phyloP scores from a whole-genome alignment of 1,140 invertebrate species.

The Caenorhabditis tropicalis region DNA sequence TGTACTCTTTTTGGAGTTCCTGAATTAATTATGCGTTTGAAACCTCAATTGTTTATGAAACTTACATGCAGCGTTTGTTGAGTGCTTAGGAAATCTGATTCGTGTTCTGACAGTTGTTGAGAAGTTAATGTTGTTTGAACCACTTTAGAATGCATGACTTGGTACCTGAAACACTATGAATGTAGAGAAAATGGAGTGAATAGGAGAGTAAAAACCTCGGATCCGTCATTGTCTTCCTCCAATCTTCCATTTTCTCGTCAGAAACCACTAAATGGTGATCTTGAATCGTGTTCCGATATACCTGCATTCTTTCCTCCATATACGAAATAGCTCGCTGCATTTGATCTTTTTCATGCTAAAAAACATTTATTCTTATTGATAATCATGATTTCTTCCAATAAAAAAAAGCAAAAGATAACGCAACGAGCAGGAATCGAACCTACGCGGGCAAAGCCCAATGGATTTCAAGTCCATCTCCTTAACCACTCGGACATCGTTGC shows the following conservation, averaged over 20 bases:
- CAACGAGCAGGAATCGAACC: slow-evolving; percentile 55
- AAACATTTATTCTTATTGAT: not conserved
- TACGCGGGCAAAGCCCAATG: slow-evolving; percentile 56
- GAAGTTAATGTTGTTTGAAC: slow-evolving; percentile 65
- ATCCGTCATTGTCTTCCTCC: slow-evolving; percentile 64
- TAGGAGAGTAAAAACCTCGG: slow-evolving; percentile 48
- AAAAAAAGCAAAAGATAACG: slow-evolving; percentile 34
- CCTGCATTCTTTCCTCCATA: slow-evolving; percentile 65
- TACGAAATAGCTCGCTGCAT: slow-evolving; percentile 65
- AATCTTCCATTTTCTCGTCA: slow-evolving; percentile 60
- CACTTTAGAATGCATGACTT: slow-evolving; percentile 54
- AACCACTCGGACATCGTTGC: slow-evolving; percentile 55
- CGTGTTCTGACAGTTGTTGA: slow-evolving; percentile 58
- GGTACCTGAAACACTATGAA: slow-evolving; percentile 48
- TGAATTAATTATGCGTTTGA: slow-evolving; percentile 40
- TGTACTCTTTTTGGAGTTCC: slow-evolving; percentile 63
- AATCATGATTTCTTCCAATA: not conserved
- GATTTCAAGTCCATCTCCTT: slow-evolving; percentile 56
- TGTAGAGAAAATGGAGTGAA: not conserved
- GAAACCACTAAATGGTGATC: slow-evolving; percentile 64
- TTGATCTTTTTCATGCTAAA: slow-evolving; percentile 66
- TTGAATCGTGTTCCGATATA: slow-evolving; percentile 65
- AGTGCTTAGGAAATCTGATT: slow-evolving; percentile 61
- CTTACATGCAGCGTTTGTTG: slow-evolving; percentile 52
- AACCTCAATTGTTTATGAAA: not conserved